A percentile compares a stretch with the other conserved stretches of the same genome.
These are phyloP conservation scores for Drosophila busckii DNA, from an alignment of 1,140 invertebrate species.

Conservation along the genomic window DNA sequence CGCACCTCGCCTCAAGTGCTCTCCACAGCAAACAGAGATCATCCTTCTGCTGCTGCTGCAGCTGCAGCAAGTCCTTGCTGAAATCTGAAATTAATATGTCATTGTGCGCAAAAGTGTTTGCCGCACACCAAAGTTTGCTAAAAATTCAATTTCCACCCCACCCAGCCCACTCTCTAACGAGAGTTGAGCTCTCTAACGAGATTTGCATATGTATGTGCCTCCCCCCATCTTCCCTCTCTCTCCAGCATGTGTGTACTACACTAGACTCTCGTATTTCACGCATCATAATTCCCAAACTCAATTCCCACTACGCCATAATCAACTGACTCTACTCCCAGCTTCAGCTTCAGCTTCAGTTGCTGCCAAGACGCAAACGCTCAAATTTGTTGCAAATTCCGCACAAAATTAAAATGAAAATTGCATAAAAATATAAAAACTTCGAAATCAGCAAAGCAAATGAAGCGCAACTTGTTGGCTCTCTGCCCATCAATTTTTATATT, in stretches of 20 bases:
- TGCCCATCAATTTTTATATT: too few species aligned
- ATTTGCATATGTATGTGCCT: conserved; percentile 63
- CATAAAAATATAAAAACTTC: conserved; percentile 57
- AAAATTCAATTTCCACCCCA: conserved; percentile 57
- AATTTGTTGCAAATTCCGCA: conserved; percentile 32
- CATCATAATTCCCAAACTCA: conserved; percentile 69
- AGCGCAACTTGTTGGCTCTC: conserved; percentile 28
- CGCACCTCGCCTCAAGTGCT: conserved; percentile 27
- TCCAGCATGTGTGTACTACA: conserved; percentile 1
- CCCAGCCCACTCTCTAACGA: conserved; percentile 44
- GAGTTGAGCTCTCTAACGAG: conserved; percentile 50
- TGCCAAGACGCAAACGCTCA: too few species aligned
- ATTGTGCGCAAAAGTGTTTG: conserved; percentile 50
- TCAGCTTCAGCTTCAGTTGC: too few species aligned
- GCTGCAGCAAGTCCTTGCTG: conserved; percentile 14
- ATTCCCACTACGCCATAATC: conserved; percentile 66
- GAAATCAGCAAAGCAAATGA: conserved; percentile 70
- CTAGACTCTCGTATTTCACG: conserved; percentile 34
- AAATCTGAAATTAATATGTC: conserved; percentile 70
- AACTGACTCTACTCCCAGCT: conserved; percentile 47
- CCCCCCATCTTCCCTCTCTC: conserved; percentile 2
- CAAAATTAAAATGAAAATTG: conserved; percentile 60
- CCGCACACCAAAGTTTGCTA: conserved; percentile 38
- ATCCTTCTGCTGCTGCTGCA: background rate
- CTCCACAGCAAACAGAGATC: conserved; percentile 12